Conservation (phyloP, 2,797 vertebrate species). For the Champsocephalus esox region DNA sequence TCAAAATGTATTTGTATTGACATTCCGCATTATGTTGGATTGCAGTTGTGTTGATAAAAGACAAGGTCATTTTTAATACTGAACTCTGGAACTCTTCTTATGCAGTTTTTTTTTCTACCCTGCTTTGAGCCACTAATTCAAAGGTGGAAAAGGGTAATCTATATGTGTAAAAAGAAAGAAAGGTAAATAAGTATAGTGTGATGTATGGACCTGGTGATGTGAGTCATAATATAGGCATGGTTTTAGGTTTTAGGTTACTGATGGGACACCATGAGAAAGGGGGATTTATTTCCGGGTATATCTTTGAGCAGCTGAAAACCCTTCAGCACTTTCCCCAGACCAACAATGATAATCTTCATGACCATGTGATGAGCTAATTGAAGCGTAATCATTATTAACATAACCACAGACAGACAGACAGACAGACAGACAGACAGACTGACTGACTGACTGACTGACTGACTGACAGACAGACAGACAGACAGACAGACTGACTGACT, state of each 20-base stretch:
- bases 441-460: background rate
- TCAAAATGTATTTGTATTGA: slow-evolving; percentile 30
- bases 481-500: background rate
- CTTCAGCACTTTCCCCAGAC: slow-evolving; percentile 29
- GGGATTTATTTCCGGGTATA: slow-evolving; percentile 54
- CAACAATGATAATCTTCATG: slow-evolving; percentile 26
- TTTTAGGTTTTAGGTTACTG: slow-evolving; percentile 61
- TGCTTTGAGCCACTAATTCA: slow-evolving; percentile 31
- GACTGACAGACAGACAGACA: background rate
- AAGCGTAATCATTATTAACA: slow-evolving; percentile 18
- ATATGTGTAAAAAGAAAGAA: slow-evolving; percentile 10
- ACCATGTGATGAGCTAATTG: slow-evolving; percentile 24
- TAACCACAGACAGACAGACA: slow-evolving; percentile 36
- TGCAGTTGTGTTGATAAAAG: slow-evolving; percentile 38
- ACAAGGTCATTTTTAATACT: slow-evolving; percentile 37
- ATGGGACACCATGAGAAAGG: slow-evolving; percentile 57
- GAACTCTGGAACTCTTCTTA: slow-evolving; percentile 28
- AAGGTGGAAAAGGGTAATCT: slow-evolving; percentile 20
- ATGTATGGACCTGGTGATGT: slow-evolving; percentile 50
- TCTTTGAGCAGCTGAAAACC: slow-evolving; percentile 28
- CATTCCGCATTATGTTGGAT: slow-evolving; percentile 14
- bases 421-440: background rate
- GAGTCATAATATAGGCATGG: slow-evolving; percentile 38
- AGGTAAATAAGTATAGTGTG: slow-evolving; percentile 10
- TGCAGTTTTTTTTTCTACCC: background rate